Conservation (phyloP, 2,888 invertebrate species). For the Mellilla xanthometata region DNA sequence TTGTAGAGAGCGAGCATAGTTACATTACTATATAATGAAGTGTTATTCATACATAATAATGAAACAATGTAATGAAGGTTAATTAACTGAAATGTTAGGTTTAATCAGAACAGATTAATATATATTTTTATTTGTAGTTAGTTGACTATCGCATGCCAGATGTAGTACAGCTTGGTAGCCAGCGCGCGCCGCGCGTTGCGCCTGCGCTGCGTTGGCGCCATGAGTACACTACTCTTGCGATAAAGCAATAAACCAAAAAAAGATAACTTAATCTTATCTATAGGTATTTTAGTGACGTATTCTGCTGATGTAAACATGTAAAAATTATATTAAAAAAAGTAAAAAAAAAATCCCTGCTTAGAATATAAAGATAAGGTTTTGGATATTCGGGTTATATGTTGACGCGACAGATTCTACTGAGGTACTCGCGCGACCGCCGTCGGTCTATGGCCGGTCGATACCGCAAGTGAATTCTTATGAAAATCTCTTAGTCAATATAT, state of each 20-base stretch:
- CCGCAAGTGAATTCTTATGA: conserved; percentile 80
- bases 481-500: conserved; percentile 80
- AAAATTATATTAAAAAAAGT: conserved; percentile 63
- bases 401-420: conserved; percentile 66
- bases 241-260: conserved; percentile 83
- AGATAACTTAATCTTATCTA: conserved; percentile 74
- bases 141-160: conserved; percentile 75
- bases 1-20: conserved; percentile 78
- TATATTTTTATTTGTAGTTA: conserved; percentile 82
- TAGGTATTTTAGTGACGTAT: conserved; percentile 78
- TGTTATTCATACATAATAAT: conserved; percentile 76
- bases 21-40: conserved; percentile 74
- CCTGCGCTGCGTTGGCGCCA: conserved; percentile 40
- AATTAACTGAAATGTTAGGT: conserved; percentile 70
- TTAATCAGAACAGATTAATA: conserved; percentile 77
- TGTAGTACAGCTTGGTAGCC: conserved; percentile 65
- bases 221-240: conserved; percentile 65
- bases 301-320: conserved; percentile 78
- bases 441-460: conserved; percentile 53
- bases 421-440: conserved; percentile 56
- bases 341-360: conserved; percentile 79
- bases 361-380: conserved; percentile 75
- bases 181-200: conserved; percentile 35
- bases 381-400: conserved; percentile 71
- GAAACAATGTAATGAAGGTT: conserved; percentile 70